These are phyloP conservation scores for Zaprionus lineosus DNA, from an alignment of 2,888 invertebrate genomes.

Conservation along the genomic window DNA sequence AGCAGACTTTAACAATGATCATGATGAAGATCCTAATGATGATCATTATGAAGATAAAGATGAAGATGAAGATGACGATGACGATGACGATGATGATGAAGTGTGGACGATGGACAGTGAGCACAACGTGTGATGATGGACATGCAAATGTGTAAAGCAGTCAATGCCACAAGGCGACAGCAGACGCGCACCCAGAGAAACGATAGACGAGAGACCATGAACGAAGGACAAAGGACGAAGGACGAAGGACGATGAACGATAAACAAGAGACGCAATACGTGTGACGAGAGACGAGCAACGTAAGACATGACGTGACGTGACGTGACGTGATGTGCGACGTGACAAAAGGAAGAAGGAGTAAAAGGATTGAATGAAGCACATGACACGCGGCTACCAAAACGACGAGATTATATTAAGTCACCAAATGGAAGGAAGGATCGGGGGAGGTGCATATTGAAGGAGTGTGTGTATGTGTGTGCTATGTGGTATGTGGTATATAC, in stretches of 20 bases:
- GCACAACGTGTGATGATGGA: conserved; percentile 25
- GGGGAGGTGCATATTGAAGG: background rate
- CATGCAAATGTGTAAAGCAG: conserved; percentile 32
- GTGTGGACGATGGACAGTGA: conserved; percentile 11
- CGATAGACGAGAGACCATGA: conserved; percentile 7
- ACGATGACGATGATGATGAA: conserved; percentile 34
- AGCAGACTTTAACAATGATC: no score
- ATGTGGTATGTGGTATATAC: background rate
- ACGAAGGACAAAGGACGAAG: conserved; percentile 2
- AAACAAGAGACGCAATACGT: background rate
- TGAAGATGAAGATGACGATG: conserved; percentile 20
- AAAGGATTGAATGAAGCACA: background rate
- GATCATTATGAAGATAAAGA: conserved; percentile 24
- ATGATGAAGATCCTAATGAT: no score
- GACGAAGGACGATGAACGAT: background rate
- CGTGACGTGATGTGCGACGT: background rate
- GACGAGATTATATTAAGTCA: conserved; percentile 25
- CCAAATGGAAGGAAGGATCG: conserved; percentile 1
- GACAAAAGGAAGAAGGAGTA: background rate
- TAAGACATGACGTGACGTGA: no score
- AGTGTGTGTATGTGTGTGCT: conserved; percentile 1
- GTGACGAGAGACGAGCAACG: background rate
- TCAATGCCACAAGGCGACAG: conserved; percentile 1
- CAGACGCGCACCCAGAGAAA: background rate
- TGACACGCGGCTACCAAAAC: background rate